Evolutionary conservation across 2,113 vertebrate species (phyloP).

Genomic region (Sciurus niger): DNA sequence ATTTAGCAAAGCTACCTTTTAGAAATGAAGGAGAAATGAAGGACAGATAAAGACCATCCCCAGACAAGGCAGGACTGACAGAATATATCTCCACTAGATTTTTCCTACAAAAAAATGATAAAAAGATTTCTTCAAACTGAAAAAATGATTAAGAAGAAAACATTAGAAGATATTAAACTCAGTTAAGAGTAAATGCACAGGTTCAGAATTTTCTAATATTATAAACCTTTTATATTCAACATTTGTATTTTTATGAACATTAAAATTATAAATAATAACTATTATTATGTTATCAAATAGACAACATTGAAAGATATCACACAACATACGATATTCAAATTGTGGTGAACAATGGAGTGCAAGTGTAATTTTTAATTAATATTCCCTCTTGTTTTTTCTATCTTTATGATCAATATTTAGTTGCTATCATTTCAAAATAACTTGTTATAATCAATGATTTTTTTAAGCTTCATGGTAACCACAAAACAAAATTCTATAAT

Average conservation of each 20-base stretch:
- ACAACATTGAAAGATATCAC: neutral
- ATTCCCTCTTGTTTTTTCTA: neutral
- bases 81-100: neutral
- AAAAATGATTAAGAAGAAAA: neutral
- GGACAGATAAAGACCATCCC: neutral
- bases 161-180: neutral
- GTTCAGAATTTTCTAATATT: neutral
- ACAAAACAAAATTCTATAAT: neutral
- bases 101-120: neutral
- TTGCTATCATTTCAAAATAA: neutral
- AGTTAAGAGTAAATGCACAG: neutral
- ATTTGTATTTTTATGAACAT: neutral
- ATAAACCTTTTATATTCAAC: neutral
- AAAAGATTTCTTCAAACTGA: neutral
- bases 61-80: neutral
- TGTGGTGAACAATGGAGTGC: neutral
- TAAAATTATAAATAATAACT: neutral
- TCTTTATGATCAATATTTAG: neutral
- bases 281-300: neutral
- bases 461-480: neutral
- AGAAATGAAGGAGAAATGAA: neutral
- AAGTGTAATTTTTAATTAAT: neutral
- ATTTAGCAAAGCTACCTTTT: neutral
- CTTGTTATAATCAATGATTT: neutral
- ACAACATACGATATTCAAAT: neutral